phyloP scores from a whole-genome alignment of 2,797 vertebrate species.

The Chelon auratus region DNA sequence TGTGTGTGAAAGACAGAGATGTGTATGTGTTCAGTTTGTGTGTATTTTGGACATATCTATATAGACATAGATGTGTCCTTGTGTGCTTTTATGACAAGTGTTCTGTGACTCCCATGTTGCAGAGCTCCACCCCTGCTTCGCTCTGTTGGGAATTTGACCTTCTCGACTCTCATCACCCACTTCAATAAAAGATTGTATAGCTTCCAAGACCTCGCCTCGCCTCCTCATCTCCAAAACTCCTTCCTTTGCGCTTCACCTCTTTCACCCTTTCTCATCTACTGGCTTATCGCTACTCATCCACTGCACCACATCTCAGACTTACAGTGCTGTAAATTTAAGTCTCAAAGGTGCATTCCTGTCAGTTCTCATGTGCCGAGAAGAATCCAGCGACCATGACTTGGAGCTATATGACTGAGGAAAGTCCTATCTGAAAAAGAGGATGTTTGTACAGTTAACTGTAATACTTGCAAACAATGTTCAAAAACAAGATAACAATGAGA shows the following conservation, averaged over 20 bases:
- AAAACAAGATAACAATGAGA: slow-evolving; percentile 34
- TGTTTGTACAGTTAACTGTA: not conserved
- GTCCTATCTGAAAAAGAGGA: not conserved
- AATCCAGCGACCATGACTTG: not conserved
- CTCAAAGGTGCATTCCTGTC: slow-evolving; percentile 22
- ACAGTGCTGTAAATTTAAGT: slow-evolving; percentile 38
- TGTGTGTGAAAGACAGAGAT: slow-evolving; percentile 4
- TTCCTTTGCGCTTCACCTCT: slow-evolving; percentile 39
- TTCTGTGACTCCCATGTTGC: slow-evolving; percentile 44
- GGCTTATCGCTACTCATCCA: slow-evolving; percentile 49
- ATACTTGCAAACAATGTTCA: not conserved
- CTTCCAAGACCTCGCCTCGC: slow-evolving; percentile 59
- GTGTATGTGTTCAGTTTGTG: slow-evolving; percentile 14
- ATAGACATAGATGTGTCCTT: slow-evolving; percentile 14
- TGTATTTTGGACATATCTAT: slow-evolving; percentile 27
- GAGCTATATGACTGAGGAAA: not conserved
- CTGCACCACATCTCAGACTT: slow-evolving; percentile 30
- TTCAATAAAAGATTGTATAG: slow-evolving; percentile 70
- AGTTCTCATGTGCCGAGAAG: not conserved
- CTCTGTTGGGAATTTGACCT: slow-evolving; percentile 61
- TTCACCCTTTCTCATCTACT: slow-evolving; percentile 35
- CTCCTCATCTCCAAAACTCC: slow-evolving; percentile 48
- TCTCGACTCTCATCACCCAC: slow-evolving; percentile 55
- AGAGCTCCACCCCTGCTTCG: slow-evolving; percentile 40
- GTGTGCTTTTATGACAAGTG: slow-evolving; percentile 8